Base-by-base conservation (phyloP, 2,888 invertebrate species). In the Glaucopsyche alexis region DNA sequence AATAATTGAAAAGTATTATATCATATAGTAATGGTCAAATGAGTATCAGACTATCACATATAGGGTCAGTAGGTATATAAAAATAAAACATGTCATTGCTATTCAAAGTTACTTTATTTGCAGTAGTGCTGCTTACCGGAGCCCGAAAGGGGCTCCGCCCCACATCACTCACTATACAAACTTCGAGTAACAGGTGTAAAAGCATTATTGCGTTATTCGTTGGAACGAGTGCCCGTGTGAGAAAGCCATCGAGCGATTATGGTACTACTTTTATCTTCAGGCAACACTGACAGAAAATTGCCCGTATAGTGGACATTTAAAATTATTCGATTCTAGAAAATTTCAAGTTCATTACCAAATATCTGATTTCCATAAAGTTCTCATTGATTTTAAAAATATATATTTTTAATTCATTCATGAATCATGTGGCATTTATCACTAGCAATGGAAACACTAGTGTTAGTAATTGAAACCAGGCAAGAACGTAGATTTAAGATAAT, bases 91-190 rank as follows among this genome's bases (percentile, higher is more conserved):
- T 40, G 49, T 40, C 16, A 40, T 74, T 78, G 80, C 85, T 86
- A 86, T 85, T 85, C 82, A 82, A 84, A 85, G 80, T 82, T 78
- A 83, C 76, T 86, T 85, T 86, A 85, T 84, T 86, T 83, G 85
- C 85, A 82, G 82, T 83, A 83, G 83, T 84, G 83, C 80, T 79
- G 80, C 80, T 81, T 80, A 78, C 80, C 78, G 69, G 60, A 77
- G 73, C 69, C 19, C 69, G 67, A 49, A 9, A 7, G 67, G 69
- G 52, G 42, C 72, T 49, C 42, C 72, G 49, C 47, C 66, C 64
- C 72, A 65, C 65, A 50, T 66, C 40, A 65, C 65, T 38, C 72
- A 29, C 60, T 65, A 42, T 66, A 72, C 72, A 72, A 50, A 72
- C 72, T 50, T 66, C 65, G 50, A 69, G 72, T 66, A 66, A 50